Evolutionary conservation across 2,888 invertebrate species (phyloP).

Genomic region (Hartigia nigra): DNA sequence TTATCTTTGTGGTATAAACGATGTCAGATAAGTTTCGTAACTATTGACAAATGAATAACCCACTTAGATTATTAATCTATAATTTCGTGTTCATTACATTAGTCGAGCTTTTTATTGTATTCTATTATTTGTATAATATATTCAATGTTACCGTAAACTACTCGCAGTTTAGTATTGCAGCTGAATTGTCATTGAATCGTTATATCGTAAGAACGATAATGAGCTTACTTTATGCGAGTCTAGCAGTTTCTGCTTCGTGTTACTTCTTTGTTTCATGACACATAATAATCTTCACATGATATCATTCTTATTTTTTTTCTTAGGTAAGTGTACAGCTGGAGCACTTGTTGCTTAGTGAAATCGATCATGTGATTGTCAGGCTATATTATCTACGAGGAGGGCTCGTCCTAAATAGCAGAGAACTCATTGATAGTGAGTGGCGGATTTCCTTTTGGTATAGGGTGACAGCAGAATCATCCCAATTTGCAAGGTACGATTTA

Average conservation of each 20-base stretch:
- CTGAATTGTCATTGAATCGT: background rate
- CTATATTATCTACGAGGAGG: background rate
- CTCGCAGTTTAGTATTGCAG: background rate
- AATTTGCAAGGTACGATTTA: background rate
- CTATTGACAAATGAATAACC: background rate
- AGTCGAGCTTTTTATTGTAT: background rate
- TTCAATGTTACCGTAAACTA: background rate
- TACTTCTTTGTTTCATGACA: background rate
- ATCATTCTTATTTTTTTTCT: too few relatives aligned
- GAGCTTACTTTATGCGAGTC: background rate
- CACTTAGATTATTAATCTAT: background rate
- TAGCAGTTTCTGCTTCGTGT: background rate
- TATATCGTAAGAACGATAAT: background rate
- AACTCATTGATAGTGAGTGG: slow-evolving; percentile 12
- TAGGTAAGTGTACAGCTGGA: background rate
- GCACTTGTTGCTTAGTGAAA: background rate
- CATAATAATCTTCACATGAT: background rate
- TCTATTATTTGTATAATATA: background rate
- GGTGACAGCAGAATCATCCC: slow-evolving; percentile 4
- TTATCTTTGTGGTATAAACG: background rate
- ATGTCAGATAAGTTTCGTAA: background rate
- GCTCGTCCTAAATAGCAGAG: background rate
- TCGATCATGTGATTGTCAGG: background rate
- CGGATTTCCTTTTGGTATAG: slow-evolving; percentile 21
- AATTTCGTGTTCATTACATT: background rate